Percentiles rank a stretch among this genome's conserved stretches.
These are phyloP conservation scores for Solea senegalensis DNA, from an alignment of 2,113 vertebrate species.

Conservation along the genomic window DNA sequence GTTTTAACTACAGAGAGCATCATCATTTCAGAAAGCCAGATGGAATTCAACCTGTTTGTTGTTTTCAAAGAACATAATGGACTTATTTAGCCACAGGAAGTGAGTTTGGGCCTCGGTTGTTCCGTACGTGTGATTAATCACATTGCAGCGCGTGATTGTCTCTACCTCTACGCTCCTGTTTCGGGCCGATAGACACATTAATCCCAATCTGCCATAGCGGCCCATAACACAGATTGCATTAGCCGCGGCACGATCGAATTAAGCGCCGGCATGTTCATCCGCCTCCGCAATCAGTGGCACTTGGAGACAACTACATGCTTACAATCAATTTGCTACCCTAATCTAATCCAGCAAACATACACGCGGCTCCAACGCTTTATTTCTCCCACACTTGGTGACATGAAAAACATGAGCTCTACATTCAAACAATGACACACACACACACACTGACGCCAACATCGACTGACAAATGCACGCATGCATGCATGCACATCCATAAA, in stretches of 20 bases:
- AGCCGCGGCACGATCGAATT: constrained; percentile 77
- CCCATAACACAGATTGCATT: constrained; percentile 71
- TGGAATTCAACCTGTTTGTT: neutral
- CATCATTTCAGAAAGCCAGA: too few species aligned
- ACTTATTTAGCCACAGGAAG: neutral
- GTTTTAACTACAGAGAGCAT: too few species aligned
- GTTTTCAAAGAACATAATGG: constrained; percentile 11
- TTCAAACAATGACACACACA: too few species aligned
- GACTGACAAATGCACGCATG: constrained; percentile 33
- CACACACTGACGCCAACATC: neutral
- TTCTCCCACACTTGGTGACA: constrained; percentile 50
- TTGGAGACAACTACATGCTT: constrained; percentile 68
- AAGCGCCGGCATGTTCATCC: constrained; percentile 58
- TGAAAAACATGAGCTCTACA: constrained; percentile 60
- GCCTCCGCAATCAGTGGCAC: constrained; percentile 70
- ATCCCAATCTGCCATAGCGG: constrained; percentile 64
- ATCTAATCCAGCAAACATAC: constrained; percentile 65
- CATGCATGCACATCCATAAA: constrained; percentile 33
- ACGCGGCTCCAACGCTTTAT: constrained; percentile 43
- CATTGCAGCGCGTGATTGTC: constrained; percentile 17
- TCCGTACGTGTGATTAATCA: constrained; percentile 46
- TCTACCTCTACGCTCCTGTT: constrained; percentile 50
- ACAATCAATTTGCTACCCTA: constrained; percentile 77
- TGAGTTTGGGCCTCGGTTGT: constrained; percentile 13
- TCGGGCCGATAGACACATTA: constrained; percentile 64